Base-by-base conservation (phyloP, 2,888 invertebrate genomes). In the Hyppa rectilinea region DNA sequence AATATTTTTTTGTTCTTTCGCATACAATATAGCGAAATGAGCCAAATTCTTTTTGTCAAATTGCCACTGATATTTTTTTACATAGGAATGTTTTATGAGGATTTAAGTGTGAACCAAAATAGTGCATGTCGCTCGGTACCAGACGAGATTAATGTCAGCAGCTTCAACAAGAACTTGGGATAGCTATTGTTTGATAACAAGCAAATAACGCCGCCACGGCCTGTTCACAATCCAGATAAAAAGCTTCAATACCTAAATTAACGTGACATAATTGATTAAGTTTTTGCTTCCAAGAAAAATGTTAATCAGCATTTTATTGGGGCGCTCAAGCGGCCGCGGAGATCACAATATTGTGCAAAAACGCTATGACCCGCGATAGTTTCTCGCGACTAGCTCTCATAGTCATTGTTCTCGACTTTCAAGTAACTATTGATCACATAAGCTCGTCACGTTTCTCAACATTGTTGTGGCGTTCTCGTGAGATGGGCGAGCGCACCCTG, bases 391-490 rank as follows among this genome's bases (percentile, higher is more conserved):
- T 87, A 84, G 87, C 89, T 93, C 92, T 88, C 93, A 92, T 89
- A 87, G 86, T 89, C 89, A 95, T 95, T 95, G 95, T 96, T 94
- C 89, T 89, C 84, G 86, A 90, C 94, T 94, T 95, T 94, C 95
- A 91, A 92, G 86, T 81, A 88, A 89, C 88, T 92, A 90, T 89
- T 90, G 89, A 92, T 92, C 89, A 89, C 87, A 91, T 87, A 86
- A 85, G 84, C 83, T 84, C 86, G 84, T 85, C 86, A 85, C 85
- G 81, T 90, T 94, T 95, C 95, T 91, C 95, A 95, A 95, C 93
- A 94, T 94, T 95, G 95, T 93, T 91, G 85, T 87, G 77, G 79
- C 75, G 87, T 89, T 92, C 89, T 90, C 91, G 90, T 89, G 91
- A 87, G 89, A 90, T 88, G 90, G 83, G 82, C 86, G 63, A 78